Evolutionary conservation across 2,888 invertebrate genomes (phyloP).

Genomic region (Dynastes hyllus): DNA sequence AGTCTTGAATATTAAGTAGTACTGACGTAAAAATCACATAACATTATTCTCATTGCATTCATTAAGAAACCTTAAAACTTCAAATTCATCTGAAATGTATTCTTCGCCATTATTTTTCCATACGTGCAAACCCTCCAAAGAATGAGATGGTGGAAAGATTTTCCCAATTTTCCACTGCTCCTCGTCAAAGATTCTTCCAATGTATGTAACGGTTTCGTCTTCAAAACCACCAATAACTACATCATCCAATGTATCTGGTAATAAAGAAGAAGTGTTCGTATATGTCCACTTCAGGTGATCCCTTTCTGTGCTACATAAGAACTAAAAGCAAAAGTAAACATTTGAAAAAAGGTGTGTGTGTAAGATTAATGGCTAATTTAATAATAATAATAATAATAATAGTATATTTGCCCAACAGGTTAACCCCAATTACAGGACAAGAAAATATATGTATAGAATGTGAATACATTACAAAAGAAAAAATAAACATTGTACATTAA

Average conservation of each 20-base stretch:
- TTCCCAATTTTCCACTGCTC: slow-evolving; percentile 11
- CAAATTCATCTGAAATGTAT: background rate
- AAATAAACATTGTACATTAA: too few relatives aligned
- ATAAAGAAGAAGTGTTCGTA: background rate
- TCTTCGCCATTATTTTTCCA: background rate
- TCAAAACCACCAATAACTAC: slow-evolving; percentile 17
- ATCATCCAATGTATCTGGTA: background rate
- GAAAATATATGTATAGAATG: too few relatives aligned
- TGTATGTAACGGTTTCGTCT: slow-evolving; percentile 2
- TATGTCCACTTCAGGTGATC: slow-evolving; percentile 3
- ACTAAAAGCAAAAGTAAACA: background rate
- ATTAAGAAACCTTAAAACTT: background rate
- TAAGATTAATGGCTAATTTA: too few relatives aligned
- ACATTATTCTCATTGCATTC: too few relatives aligned
- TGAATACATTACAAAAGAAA: too few relatives aligned
- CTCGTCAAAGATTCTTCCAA: slow-evolving; percentile 17
- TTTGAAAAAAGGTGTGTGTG: too few relatives aligned
- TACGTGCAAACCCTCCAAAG: background rate
- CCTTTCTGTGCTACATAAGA: background rate
- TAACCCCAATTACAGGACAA: too few relatives aligned
- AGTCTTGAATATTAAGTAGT: too few relatives aligned
- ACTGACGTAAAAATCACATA: too few relatives aligned
- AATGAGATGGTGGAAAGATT: slow-evolving; percentile 10
- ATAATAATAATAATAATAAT: too few relatives aligned
- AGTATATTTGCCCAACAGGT: too few relatives aligned